Conservation (phyloP, 2,797 vertebrate genomes). For the Masticophis lateralis region DNA sequence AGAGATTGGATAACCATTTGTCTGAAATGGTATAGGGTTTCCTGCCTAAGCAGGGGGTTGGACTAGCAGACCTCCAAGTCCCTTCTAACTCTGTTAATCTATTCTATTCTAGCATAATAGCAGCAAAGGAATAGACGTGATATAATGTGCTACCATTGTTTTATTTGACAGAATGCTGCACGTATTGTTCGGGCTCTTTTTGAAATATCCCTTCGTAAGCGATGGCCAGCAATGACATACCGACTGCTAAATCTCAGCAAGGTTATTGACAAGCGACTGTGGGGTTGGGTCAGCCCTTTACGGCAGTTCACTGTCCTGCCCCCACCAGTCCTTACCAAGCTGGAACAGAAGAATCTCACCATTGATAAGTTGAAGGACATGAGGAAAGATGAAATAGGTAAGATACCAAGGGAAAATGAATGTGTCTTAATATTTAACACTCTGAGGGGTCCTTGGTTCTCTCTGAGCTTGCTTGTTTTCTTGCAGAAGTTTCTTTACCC, state of each 20-base stretch:
- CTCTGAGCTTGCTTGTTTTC: background rate
- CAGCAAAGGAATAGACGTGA: background rate
- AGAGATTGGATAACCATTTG: too few relatives aligned
- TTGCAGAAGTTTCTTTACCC: background rate
- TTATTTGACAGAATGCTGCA: conserved; percentile 85
- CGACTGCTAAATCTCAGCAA: conserved; percentile 94
- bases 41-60: too few relatives aligned
- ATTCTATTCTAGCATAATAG: too few relatives aligned
- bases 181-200: conserved; percentile 95
- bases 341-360: conserved; percentile 92
- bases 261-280: conserved; percentile 93
- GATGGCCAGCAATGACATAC: conserved; percentile 96
- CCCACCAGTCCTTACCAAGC: conserved; percentile 78
- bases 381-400: conserved; percentile 98
- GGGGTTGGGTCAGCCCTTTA: conserved; percentile 91
- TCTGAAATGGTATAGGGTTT: too few relatives aligned
- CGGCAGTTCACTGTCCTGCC: conserved; percentile 88
- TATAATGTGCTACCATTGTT: conserved; percentile 4
- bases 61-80: too few relatives aligned
- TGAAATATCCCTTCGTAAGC: conserved; percentile 93
- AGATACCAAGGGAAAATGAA: conserved; percentile 52
- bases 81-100: too few relatives aligned
- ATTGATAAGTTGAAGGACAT: conserved; percentile 96
- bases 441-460: background rate
- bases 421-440: background rate